Conservation (phyloP, 2,797 vertebrate genomes). For the Calcarius lapponicus region DNA sequence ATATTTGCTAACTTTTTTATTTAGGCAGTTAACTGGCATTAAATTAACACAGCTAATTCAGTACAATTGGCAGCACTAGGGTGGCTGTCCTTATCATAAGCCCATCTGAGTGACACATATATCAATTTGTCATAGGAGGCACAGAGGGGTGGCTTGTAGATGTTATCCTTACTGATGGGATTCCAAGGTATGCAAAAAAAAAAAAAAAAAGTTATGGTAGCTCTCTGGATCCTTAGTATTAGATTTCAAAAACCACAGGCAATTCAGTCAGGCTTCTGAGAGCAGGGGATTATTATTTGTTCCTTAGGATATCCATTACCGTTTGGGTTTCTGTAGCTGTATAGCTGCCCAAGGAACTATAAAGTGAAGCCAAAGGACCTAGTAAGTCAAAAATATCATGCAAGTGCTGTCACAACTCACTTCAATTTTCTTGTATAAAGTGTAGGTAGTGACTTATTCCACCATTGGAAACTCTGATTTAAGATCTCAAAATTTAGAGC, state of each 20-base stretch:
- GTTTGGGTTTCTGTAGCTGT: not conserved
- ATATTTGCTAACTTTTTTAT: not conserved
- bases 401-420: not conserved
- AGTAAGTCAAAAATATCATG: conserved; percentile 10
- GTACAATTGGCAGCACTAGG: not conserved
- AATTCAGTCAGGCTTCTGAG: not conserved
- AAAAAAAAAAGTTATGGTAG: not conserved
- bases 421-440: conserved; percentile 1
- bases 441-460: not conserved
- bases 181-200: not conserved
- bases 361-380: not conserved
- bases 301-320: not conserved
- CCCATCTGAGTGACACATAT: not conserved
- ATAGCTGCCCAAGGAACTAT: not conserved
- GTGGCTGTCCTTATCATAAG: not conserved
- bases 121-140: not conserved
- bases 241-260: conserved; percentile 20
- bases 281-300: not conserved
- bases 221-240: not conserved
- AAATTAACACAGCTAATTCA: not conserved
- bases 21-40: not conserved
- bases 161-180: not conserved
- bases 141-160: not conserved
- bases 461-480: not conserved
- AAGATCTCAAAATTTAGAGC: not conserved